Conservation (phyloP, 2,888 invertebrate species). For the Mylabris sibirica region DNA sequence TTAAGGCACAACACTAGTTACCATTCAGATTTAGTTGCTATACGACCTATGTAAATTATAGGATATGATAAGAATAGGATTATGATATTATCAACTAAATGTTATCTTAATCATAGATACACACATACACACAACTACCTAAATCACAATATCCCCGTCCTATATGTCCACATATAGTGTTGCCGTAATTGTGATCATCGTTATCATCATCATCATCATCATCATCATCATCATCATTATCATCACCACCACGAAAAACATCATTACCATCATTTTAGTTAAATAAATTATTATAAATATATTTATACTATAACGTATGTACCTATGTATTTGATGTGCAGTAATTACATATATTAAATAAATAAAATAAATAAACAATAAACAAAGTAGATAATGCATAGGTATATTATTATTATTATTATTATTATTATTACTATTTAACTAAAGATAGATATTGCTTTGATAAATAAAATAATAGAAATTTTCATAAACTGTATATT, state of each 20-base stretch:
- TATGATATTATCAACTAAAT: too few relatives aligned
- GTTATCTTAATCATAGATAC: too few relatives aligned
- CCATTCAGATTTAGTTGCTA: slow-evolving; percentile 58
- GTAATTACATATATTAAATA: too few relatives aligned
- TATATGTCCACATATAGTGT: too few relatives aligned
- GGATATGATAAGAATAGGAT: background rate
- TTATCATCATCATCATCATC: background rate
- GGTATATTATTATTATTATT: background rate
- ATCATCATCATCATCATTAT: background rate
- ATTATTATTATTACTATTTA: too few relatives aligned
- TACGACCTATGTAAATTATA: slow-evolving; percentile 53
- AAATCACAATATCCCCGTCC: too few relatives aligned
- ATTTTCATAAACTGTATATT: slow-evolving; percentile 34
- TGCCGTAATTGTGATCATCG: background rate
- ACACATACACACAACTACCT: too few relatives aligned
- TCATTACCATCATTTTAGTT: background rate
- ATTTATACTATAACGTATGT: background rate
- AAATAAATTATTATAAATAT: background rate
- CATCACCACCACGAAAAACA: background rate
- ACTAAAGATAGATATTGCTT: slow-evolving; percentile 6
- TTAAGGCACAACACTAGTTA: slow-evolving; percentile 65
- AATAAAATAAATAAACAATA: background rate
- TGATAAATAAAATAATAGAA: slow-evolving; percentile 18
- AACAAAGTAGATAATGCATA: background rate
- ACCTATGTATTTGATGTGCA: slow-evolving; percentile 21